Conservation (phyloP, 2,113 vertebrate species). For the Dipodomys ordii region DNA sequence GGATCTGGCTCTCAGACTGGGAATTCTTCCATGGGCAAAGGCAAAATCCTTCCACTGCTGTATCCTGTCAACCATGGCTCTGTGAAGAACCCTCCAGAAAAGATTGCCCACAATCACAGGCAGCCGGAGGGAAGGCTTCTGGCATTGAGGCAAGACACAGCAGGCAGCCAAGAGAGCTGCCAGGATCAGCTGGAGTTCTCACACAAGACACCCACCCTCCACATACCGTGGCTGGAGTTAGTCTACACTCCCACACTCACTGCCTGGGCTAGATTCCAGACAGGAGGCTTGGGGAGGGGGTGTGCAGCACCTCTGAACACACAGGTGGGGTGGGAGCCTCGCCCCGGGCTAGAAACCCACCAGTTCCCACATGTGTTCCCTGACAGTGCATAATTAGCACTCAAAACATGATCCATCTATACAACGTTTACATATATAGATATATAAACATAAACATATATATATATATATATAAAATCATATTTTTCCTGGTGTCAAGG, state of each 20-base stretch:
- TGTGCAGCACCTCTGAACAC: neutral
- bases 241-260: neutral
- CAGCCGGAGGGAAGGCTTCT: neutral
- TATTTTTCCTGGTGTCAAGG: neutral
- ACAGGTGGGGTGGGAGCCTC: conserved; percentile 16
- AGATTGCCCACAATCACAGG: neutral
- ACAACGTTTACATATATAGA: neutral
- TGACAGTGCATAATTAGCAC: conserved; percentile 68
- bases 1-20: neutral
- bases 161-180: neutral
- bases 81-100: neutral
- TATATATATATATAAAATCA: too few species aligned
- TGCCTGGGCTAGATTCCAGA: neutral
- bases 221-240: neutral
- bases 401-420: conserved; percentile 36
- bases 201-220: neutral
- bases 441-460: too few species aligned
- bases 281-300: neutral
- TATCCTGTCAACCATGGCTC: neutral
- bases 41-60: neutral
- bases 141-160: neutral
- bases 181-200: conserved; percentile 8
- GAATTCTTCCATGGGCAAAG: neutral
- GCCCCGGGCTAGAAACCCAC: conserved; percentile 38
- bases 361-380: conserved; percentile 51